Evolutionary conservation across 2,888 invertebrate species (phyloP), one percentile per base, ranked within the genome.

Genomic region (Campopleginae sp.): DNA sequence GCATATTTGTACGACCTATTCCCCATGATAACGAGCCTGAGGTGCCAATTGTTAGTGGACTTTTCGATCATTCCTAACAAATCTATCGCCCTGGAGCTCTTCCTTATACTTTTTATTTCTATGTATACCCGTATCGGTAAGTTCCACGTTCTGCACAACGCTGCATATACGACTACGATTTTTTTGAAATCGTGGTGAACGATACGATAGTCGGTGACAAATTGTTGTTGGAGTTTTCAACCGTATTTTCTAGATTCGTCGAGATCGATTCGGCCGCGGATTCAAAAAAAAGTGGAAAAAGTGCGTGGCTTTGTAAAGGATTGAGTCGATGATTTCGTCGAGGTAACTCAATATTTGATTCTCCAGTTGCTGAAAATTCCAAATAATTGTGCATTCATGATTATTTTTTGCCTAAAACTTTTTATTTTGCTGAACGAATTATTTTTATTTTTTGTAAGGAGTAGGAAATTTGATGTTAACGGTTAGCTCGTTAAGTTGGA

Each of bases 1-100:
- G 63, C 76, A 23, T 65, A 48, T 65, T 48, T 46, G 14, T 38
- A 42, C 33, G 65, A 54, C 33, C 48, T 65, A 48, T 76, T 65
- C 23, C 65, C 65, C 14, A 61, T 44, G 61, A 61, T 74, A 74
- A 74, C 74, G 51, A 23, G 61, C 31, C 33, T n/a, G 14, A 10
- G 44, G 17, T 17, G 44, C n/a, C 7, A 42, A 44, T 74, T 72
- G 19, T 61, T 8, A 61, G 12, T 63, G 44, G 27, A 42, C 19
- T 31, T 31, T 63, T 61, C 27, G 38, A n/a, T 44, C 27, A n/a
- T 61, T 74, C 31, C 31, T 61, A 31, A 44, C n/a, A 27, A n/a
- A 44, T 54, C n/a, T 33, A 71, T 33, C 51, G 19, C 8, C n/a
- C 44, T 27, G 27, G 10, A 10, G 31, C 23, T 65, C 7, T 27